Evolutionary conservation across 1,140 invertebrate genomes (phyloP), one percentile per base, ranked within the genome.

Genomic region (Ditylenchus dipsaci): DNA sequence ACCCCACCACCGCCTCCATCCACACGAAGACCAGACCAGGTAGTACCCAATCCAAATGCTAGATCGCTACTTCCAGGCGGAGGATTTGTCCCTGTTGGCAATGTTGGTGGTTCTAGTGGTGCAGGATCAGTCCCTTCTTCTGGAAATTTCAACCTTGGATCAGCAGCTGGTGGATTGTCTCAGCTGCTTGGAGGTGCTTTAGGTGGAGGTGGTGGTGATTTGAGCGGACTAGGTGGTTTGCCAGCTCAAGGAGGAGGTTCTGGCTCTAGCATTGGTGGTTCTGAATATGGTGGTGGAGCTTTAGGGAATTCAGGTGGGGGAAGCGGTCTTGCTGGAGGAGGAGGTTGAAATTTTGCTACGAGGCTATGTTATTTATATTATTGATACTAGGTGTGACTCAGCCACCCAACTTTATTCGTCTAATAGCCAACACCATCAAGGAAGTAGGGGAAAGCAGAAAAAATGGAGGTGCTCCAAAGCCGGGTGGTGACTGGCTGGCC

Each of bases 341-440:
- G 47, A 69, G n/a, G n/a, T n/a, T n/a, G n/a, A n/a, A n/a, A n/a
- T n/a, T n/a, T n/a, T n/a, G n/a, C 17, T 26, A 1, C 11, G 23
- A 62, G 17, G 21, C 23, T 9, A 56, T 17, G 13, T 56, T 17
- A 26, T 57, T 57, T 13, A 21, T 26, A 23, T 26, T 3, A 57
- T 13, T 23, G 15, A 13, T 56, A 8, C 11, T n/a, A n/a, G n/a
- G n/a, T n/a, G 74, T 72, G 1, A 71, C 76, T 42, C 74, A 76
- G 17, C 71, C 65, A 45, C 70, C 73, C 9, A 73, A 78, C 21
- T 76, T 76, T 42, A 74, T 76, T 53, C 57, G 76, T 9, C 65
- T 76, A 30, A 76, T 76, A 29, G 67, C 74, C 8, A 76, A 76
- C 30, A 78, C 74, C 17, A 70, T 76, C 9, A 42, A 71, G n/a